Base-by-base conservation (phyloP, 1,140 invertebrate genomes). In the Euura saliciscinereae region DNA sequence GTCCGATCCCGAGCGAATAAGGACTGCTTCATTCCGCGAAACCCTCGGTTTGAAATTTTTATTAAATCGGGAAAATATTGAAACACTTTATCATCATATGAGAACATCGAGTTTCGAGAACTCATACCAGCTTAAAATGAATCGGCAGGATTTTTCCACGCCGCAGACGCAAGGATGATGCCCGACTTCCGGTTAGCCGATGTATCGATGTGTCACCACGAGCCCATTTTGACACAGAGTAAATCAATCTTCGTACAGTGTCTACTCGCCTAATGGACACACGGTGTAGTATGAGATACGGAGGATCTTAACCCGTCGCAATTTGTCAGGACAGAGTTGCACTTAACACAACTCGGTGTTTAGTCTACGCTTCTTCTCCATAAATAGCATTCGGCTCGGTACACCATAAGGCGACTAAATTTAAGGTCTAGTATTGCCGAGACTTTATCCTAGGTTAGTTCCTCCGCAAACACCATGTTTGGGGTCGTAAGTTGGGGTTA, bases 261-360 rank as follows among this genome's bases (percentile, higher is more conserved):
- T 28, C 28, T 28, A 28, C 28, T 28, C 28, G 51, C 51, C 51
- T 59, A 59, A 59, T 59, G 51, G 51, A 59, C 51, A 59, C 51
- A 59, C 51, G 51, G 5, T 59, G 51, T 59, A 59, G 51, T 11
- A n/a, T 59, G 13, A 11, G 51, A 59, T 59, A 59, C 51, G 51
- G 51, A 11, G 51, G 51, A 59, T 11, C 8, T 59, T 11, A 59
- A 59, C 8, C 13, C 51, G 5, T 59, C 51, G 51, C 51, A 59
- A 59, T 59, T 59, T 59, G 51, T 59, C 51, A 59, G 51, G 51
- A 59, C 13, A 11, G 51, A 59, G 51, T 59, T 59, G 51, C 51
- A 59, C 51, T 59, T 59, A 28, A 59, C 51, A n/a, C 51, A n/a
- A n/a, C 51, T 28, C 28, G 28, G 10, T 59, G 51, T 59, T 59